Base-by-base conservation (phyloP, 1,140 invertebrate species). In the Drosophila bocki region DNA sequence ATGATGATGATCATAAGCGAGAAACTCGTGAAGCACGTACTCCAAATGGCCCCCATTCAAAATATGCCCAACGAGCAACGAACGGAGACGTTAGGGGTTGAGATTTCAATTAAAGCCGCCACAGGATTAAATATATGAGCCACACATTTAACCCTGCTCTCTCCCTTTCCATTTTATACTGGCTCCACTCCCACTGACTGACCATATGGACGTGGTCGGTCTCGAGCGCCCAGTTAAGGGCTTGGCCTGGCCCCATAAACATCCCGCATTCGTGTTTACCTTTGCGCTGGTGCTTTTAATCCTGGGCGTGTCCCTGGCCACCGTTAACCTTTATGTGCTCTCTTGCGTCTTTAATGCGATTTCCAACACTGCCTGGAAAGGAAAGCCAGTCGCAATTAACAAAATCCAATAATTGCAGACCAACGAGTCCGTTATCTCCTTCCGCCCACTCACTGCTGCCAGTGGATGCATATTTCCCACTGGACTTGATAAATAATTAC, bases 41-140 rank as follows among this genome's bases (percentile, higher is more conserved):
- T 90, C 51, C 33, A 84, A 87, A 84, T 88, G 85, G 58, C 39
- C 70, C 13, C 51, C 77, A 86, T 61, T 71, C 68, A 75, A 80
- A 67, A 45, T 56, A 70, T 68, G 62, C 51, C 78, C 41, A 39
- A 78, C 82, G 45, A 59, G 48, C 59, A 41, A 47, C 74, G 44
- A 54, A 44, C 53, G 51, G 54, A 44, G 12, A n/a, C 69, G 65
- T 70, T 70, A 32, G 75, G 54, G 75, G 75, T 69, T 78, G 75
- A 90, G 84, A 88, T 88, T 88, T 88, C 84, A 88, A 88, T 88
- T 88, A 88, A 88, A 78, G 69, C 65, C 63, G 53, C 53, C 74
- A 50, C 33, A 71, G 71, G 76, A 77, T 86, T 86, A 86, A 51
- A 62, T 68, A 19, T 15, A 35, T 56, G 53, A 39, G 53, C 22